phyloP scores from a whole-genome alignment of 2,888 invertebrate species.

The Thera obeliscata region DNA sequence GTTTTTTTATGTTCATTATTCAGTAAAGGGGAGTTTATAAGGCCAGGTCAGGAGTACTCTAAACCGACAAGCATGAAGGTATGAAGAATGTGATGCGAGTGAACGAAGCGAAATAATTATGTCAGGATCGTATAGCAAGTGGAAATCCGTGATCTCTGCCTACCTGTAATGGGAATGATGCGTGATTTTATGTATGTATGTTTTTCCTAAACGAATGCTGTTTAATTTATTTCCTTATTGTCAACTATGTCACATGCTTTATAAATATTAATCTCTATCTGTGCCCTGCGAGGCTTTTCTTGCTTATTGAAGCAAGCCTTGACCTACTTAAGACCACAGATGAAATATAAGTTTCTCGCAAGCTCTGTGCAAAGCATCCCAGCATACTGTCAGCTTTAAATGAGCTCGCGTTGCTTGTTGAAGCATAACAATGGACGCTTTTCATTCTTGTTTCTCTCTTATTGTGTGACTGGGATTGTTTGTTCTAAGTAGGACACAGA shows the following conservation, averaged over 20 bases:
- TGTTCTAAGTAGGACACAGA: slow-evolving; percentile 3
- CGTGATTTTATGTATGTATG: too few species aligned
- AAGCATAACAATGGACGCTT: slow-evolving; percentile 29
- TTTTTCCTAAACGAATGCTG: too few species aligned
- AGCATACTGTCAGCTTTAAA: slow-evolving; percentile 31
- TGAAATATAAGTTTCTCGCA: slow-evolving; percentile 26
- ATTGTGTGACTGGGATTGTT: slow-evolving; percentile 25
- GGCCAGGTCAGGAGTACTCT: too few species aligned
- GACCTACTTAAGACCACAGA: slow-evolving; percentile 37
- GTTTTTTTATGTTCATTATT: too few species aligned
- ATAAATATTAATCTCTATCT: slow-evolving; percentile 10
- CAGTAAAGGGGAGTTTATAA: too few species aligned
- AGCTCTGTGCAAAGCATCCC: slow-evolving; percentile 7
- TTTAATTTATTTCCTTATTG: too few species aligned
- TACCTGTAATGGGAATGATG: too few species aligned
- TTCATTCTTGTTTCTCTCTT: slow-evolving; percentile 29
- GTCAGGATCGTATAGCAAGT: too few species aligned
- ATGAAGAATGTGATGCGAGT: too few species aligned
- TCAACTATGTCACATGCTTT: neutral
- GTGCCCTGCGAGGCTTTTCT: slow-evolving; percentile 9
- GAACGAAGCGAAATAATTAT: too few species aligned
- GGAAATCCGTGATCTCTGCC: too few species aligned
- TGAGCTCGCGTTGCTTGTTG: slow-evolving; percentile 30
- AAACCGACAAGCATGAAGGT: too few species aligned
- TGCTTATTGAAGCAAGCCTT: slow-evolving; percentile 29